These are phyloP conservation scores for Symphodus melops DNA, from an alignment of 2,113 vertebrate genomes.

Conservation along the genomic window DNA sequence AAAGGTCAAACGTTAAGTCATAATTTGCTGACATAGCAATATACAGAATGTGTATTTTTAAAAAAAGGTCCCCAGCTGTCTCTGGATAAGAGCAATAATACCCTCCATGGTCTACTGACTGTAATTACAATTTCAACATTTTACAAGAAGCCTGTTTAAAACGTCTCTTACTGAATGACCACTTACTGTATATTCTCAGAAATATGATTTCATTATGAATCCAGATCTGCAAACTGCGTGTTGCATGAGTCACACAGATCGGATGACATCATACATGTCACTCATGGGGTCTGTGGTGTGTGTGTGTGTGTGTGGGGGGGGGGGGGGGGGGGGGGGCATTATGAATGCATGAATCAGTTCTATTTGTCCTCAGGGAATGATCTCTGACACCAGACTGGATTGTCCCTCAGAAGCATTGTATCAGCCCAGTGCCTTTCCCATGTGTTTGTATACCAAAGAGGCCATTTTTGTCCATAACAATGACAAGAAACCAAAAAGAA, in stretches of 20 bases:
- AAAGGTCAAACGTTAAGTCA: constrained; percentile 15
- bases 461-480: background rate
- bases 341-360: constrained; percentile 34
- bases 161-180: constrained; percentile 3
- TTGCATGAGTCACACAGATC: constrained; percentile 58
- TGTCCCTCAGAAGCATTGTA: background rate
- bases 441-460: background rate
- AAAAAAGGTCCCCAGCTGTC: constrained; percentile 15
- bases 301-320: background rate
- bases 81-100: background rate
- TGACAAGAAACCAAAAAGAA: no score
- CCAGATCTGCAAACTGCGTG: background rate
- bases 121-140: constrained; percentile 9
- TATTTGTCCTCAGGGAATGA: constrained; percentile 24
- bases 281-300: background rate
- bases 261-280: constrained; percentile 50
- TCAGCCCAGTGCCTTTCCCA: background rate
- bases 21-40: constrained; percentile 21
- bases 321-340: background rate
- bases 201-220: constrained; percentile 23
- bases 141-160: background rate
- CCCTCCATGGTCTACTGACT: constrained; percentile 3
- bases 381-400: constrained; percentile 43
- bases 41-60: background rate
- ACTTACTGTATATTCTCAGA: constrained; percentile 20